Base-by-base conservation (phyloP, 2,888 invertebrate genomes). In the Drosophila austrosaltans region DNA sequence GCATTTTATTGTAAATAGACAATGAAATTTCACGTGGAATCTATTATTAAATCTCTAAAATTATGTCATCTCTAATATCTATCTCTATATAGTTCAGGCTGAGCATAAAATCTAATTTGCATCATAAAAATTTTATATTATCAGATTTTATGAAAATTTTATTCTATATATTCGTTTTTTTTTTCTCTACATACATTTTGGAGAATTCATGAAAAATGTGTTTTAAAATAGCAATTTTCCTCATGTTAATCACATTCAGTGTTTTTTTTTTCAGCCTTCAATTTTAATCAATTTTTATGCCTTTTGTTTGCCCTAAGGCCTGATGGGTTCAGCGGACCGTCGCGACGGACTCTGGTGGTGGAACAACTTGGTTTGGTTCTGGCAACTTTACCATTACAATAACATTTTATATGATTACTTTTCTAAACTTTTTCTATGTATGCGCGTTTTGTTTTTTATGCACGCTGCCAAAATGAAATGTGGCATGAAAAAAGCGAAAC, bases 381-480 rank as follows among this genome's bases (percentile, higher is more conserved):
- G 63, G 66, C 70, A 53, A 77, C 64, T 64, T 48, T 86, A 72
- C 70, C 67, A 83, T 83, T 87, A 79, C 86, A 89, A 83, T 83
- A 83, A 84, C 82, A 89, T 83, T 83, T 83, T 84, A 89, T 83
- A 74, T 75, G 83, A 83, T 89, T 89, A 87, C 87, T 89, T 89
- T 83, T 83, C 82, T 79, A 87, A 83, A 83, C 79, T 83, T 83
- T 89, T 89, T 87, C 56, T 53, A 58, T 36, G 72, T 66, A 63
- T 76, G 69, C 53, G 65, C 76, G 61, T 60, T 44, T 44, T 42
- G n/a, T 60, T 60, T 48, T 48, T 61, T 30, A 48, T 42, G 40
- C 42, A n/a, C 53, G 60, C 56, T 67, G 72, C 72, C 77, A 72
- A 61, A 69, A 80, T 78, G 81, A 88, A 83, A 83, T 83, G 89